These are phyloP conservation scores for Chaetogeoica ovagalla DNA, from an alignment of 2,888 invertebrate species.

Conservation along the genomic window DNA sequence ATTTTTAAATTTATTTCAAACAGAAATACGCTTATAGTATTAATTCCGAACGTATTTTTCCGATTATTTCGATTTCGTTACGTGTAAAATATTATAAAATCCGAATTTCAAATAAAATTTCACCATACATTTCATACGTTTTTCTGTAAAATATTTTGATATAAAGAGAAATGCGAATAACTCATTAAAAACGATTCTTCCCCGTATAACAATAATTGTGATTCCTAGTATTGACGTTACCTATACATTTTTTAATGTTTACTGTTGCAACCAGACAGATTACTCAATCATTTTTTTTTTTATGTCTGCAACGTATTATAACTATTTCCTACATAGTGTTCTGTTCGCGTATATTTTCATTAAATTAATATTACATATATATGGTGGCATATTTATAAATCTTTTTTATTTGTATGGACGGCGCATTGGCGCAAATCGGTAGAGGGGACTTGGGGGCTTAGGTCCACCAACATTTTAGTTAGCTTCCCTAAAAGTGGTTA, in stretches of 20 bases:
- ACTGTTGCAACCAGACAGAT: conserved; percentile 15
- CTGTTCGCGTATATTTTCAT: background rate
- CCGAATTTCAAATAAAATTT: too few species aligned
- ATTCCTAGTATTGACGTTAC: background rate
- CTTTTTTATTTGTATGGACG: too few species aligned
- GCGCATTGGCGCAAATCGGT: too few species aligned
- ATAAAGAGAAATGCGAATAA: background rate
- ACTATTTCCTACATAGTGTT: background rate
- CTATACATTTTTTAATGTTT: background rate
- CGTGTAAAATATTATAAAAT: too few species aligned
- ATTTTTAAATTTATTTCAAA: too few species aligned
- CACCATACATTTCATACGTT: background rate
- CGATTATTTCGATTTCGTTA: too few species aligned
- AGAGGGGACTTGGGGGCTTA: too few species aligned
- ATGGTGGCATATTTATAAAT: too few species aligned
- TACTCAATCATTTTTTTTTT: conserved; percentile 19
- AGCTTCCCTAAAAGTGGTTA: too few species aligned
- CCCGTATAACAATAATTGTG: background rate
- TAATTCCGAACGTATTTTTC: too few species aligned
- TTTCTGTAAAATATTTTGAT: background rate
- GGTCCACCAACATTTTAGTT: too few species aligned
- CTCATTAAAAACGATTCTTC: background rate
- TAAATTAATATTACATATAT: background rate
- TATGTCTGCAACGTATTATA: conserved; percentile 2
- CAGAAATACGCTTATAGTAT: too few species aligned